Conservation (phyloP, 2,888 invertebrate species). For the Tolmerus cingulatus region DNA sequence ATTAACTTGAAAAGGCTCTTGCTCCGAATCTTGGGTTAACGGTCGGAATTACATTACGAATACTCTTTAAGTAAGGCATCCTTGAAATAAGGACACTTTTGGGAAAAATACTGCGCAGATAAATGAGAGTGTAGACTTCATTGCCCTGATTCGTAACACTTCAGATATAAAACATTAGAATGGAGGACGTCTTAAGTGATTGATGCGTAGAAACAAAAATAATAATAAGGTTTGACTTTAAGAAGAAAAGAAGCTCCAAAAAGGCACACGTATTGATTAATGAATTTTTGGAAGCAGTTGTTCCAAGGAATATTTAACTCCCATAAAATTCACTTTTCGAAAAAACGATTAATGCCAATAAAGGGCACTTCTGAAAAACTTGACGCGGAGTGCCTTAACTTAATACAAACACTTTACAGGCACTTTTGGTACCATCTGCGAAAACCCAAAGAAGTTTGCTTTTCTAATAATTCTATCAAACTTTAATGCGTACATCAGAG, state of each 20-base stretch:
- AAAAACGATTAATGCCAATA: background rate
- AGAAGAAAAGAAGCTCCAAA: background rate
- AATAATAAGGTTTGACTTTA: background rate
- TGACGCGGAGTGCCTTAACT: background rate
- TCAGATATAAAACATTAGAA: background rate
- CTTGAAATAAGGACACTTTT: background rate
- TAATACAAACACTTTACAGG: background rate
- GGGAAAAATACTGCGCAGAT: background rate
- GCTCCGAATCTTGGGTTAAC: background rate
- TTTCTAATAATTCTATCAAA: background rate
- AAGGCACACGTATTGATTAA: background rate
- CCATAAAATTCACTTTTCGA: background rate
- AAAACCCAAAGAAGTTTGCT: background rate
- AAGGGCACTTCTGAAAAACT: background rate
- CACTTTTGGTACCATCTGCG: background rate
- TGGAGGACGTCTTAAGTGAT: background rate
- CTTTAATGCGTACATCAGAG: background rate
- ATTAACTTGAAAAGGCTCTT: conserved; percentile 39
- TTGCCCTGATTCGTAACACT: background rate
- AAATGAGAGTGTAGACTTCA: background rate
- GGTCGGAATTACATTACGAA: background rate
- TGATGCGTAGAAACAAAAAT: background rate
- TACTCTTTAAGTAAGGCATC: background rate
- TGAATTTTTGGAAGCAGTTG: background rate
- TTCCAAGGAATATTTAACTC: background rate